A percentile compares a stretch with the other conserved stretches of the same genome.
phyloP scores from a whole-genome alignment of 1,140 invertebrate genomes.

The Heliconius congener region DNA sequence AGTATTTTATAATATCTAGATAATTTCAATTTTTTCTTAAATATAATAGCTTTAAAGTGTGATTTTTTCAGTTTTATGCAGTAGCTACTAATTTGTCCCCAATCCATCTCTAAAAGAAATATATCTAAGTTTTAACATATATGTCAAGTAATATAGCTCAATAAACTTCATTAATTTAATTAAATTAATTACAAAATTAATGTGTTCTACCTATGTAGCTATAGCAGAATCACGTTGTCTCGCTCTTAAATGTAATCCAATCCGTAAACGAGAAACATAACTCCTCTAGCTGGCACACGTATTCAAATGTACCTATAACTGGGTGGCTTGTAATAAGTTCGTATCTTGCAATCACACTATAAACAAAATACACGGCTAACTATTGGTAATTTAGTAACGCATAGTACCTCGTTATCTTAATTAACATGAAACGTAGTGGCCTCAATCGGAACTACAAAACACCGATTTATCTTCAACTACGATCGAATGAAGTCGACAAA shows the following conservation, averaged over 20 bases:
- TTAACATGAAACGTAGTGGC: constrained; percentile 48
- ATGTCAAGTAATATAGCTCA: neutral
- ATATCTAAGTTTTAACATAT: too few relatives aligned
- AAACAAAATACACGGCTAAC: constrained; percentile 42
- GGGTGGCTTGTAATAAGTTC: constrained; percentile 32
- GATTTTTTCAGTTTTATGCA: too few relatives aligned
- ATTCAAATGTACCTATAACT: constrained; percentile 38
- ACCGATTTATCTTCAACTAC: constrained; percentile 54
- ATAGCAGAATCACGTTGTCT: constrained; percentile 9
- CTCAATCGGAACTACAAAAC: constrained; percentile 57
- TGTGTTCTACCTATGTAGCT: too few relatives aligned
- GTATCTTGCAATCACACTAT: constrained; percentile 41
- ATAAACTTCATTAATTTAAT: too few relatives aligned
- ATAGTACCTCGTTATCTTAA: constrained; percentile 43
- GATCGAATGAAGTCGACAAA: constrained; percentile 64
- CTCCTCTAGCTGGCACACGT: constrained; percentile 35
- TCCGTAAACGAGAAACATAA: constrained; percentile 38
- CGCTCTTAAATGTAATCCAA: constrained; percentile 26
- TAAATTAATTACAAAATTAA: too few relatives aligned
- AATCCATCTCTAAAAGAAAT: too few relatives aligned
- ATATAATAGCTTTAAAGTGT: too few relatives aligned
- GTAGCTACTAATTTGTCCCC: too few relatives aligned
- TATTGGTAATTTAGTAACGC: constrained; percentile 39
- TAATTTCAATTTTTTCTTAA: too few relatives aligned
- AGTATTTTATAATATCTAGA: neutral